phyloP scores from a whole-genome alignment of 2,113 vertebrate genomes.

The Tetraodon nigroviridis region DNA sequence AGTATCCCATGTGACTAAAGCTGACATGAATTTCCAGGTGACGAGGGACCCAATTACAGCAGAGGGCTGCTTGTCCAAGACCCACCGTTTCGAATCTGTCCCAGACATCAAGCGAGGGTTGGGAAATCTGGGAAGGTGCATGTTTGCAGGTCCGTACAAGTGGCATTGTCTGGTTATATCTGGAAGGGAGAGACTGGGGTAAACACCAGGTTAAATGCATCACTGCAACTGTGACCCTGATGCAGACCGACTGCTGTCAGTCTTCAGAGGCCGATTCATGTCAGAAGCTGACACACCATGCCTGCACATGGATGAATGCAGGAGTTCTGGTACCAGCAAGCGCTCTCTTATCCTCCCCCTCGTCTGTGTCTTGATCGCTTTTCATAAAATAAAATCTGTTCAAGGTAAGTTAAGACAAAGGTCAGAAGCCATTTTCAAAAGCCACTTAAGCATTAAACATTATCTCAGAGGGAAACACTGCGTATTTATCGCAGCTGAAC shows the following conservation, averaged over 20 bases:
- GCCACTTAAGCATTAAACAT: background rate
- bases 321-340: background rate
- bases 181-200: constrained; percentile 24
- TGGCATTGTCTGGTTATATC: constrained; percentile 42
- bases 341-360: no score
- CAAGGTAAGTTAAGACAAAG: background rate
- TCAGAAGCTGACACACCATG: constrained; percentile 13
- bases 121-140: constrained; percentile 19
- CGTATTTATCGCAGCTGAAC: constrained; percentile 9
- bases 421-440: no score
- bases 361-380: background rate
- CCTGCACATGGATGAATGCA: background rate
- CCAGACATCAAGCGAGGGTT: constrained; percentile 27
- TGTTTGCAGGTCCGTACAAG: constrained; percentile 9
- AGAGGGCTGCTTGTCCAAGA: constrained; percentile 51
- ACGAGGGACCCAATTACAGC: constrained; percentile 74
- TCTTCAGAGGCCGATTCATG: constrained; percentile 21
- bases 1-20: constrained; percentile 62
- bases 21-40: constrained; percentile 66
- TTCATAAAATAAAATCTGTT: background rate
- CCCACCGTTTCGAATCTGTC: constrained; percentile 63
- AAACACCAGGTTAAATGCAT: constrained; percentile 56
- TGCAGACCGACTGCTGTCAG: constrained; percentile 53
- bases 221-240: constrained; percentile 45
- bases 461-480: background rate